These are phyloP conservation scores for Paguma larvata DNA, from an alignment of 2,797 vertebrate genomes.

Conservation along the genomic window DNA sequence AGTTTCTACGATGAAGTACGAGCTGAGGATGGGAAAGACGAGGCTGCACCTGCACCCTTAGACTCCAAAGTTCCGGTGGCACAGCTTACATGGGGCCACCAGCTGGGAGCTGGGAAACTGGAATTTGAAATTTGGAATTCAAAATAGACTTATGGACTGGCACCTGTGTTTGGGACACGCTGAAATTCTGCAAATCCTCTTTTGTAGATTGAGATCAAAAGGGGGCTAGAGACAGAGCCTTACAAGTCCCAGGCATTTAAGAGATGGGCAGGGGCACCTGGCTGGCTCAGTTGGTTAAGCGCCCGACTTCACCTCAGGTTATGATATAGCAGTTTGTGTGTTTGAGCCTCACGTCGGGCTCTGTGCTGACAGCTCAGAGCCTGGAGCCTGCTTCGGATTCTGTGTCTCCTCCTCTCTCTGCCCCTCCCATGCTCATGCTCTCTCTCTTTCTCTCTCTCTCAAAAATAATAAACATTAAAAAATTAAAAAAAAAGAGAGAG, in stretches of 20 bases:
- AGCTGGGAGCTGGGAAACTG: neutral
- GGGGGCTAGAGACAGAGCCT: neutral
- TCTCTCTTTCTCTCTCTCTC: no score
- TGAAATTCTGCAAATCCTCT: neutral
- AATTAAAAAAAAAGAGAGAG: no score
- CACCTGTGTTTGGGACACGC: neutral
- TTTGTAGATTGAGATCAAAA: neutral
- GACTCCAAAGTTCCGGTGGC: neutral
- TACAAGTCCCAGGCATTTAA: neutral
- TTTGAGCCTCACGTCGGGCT: no score
- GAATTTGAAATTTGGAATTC: neutral
- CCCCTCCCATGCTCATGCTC: no score
- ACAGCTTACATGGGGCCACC: neutral
- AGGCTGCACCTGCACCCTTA: fast-evolving
- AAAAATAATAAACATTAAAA: no score
- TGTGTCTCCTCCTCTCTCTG: no score
- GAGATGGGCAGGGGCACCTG: neutral
- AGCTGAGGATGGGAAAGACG: neutral
- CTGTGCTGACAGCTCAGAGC: no score
- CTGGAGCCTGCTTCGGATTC: no score
- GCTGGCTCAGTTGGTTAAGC: no score
- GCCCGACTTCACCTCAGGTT: no score
- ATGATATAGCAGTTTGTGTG: no score
- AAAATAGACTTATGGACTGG: neutral
- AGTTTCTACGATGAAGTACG: neutral